phyloP scores from a whole-genome alignment of 2,113 vertebrate genomes.

The Misgurnus anguillicaudatus region DNA sequence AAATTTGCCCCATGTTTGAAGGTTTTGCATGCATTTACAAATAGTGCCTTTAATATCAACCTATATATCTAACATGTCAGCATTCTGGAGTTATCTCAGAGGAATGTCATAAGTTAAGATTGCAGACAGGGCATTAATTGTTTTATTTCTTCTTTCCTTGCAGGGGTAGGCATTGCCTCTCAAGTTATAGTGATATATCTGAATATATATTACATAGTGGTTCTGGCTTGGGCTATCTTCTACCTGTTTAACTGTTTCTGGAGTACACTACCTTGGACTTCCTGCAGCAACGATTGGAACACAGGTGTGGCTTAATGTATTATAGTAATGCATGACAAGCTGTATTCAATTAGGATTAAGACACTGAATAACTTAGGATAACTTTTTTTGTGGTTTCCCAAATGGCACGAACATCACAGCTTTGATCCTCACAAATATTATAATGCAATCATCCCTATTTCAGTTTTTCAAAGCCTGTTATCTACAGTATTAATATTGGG shows the following conservation, averaged over 20 bases:
- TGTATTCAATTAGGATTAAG: background rate
- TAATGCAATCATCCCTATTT: background rate
- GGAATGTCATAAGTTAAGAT: too few relatives aligned
- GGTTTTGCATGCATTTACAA: conserved; percentile 66
- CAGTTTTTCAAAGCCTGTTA: background rate
- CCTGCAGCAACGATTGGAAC: conserved; percentile 89
- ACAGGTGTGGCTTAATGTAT: conserved; percentile 70
- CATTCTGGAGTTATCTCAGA: background rate
- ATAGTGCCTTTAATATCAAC: background rate
- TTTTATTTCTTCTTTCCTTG: background rate
- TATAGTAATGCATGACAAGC: background rate
- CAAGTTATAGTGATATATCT: conserved; percentile 84
- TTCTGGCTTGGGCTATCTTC: conserved; percentile 89
- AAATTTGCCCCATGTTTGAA: conserved; percentile 92
- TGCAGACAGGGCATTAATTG: too few relatives aligned
- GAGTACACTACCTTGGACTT: conserved; percentile 84
- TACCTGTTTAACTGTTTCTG: conserved; percentile 88
- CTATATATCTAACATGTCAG: background rate
- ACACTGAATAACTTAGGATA: conserved; percentile 1
- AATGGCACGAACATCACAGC: background rate
- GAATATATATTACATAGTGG: conserved; percentile 89
- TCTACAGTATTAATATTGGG: too few relatives aligned
- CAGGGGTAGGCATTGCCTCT: conserved; percentile 87
- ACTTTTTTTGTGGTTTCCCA: background rate
- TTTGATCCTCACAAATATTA: background rate